Evolutionary conservation across 2,888 invertebrate species (phyloP).

Genomic region (Volucella inanis): DNA sequence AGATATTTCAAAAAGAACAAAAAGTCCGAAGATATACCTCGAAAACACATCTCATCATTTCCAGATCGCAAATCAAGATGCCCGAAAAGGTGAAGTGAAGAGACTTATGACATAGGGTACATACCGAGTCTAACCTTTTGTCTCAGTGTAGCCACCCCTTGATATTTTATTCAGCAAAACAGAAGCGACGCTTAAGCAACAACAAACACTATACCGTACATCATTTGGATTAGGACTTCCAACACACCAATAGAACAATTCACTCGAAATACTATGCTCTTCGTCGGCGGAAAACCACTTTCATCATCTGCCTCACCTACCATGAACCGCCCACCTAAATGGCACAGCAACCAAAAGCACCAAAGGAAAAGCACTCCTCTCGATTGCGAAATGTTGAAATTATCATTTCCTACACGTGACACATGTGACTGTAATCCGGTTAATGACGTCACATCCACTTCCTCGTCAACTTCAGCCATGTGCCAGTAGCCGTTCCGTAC

Average conservation of each 20-base stretch:
- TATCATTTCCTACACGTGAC: slow-evolving; percentile 72
- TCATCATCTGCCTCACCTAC: not conserved
- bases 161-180: not conserved
- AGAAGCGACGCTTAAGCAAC: slow-evolving; percentile 24
- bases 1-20: too few relatives aligned
- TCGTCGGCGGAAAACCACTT: not conserved
- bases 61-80: too few relatives aligned
- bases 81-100: too few relatives aligned
- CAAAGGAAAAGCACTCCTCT: slow-evolving; percentile 20
- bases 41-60: too few relatives aligned
- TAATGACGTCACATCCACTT: slow-evolving; percentile 67
- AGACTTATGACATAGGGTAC: too few relatives aligned
- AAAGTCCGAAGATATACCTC: too few relatives aligned
- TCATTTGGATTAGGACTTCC: slow-evolving; percentile 55
- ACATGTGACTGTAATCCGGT: slow-evolving; percentile 71
- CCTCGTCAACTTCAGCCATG: slow-evolving; percentile 9
- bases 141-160: slow-evolving; percentile 29
- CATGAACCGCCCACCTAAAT: not conserved
- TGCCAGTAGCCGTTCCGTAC: slow-evolving; percentile 4
- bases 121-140: not conserved
- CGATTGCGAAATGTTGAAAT: slow-evolving; percentile 62
- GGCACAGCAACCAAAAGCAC: slow-evolving; percentile 3
- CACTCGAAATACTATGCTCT: not conserved
- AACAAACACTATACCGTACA: slow-evolving; percentile 28
- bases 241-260: not conserved